A percentile compares a stretch with the other conserved stretches of the same genome.
phyloP scores from a whole-genome alignment of 37 sponge, comb jelly and placozoan species.

The Eunapius fragilis region DNA sequence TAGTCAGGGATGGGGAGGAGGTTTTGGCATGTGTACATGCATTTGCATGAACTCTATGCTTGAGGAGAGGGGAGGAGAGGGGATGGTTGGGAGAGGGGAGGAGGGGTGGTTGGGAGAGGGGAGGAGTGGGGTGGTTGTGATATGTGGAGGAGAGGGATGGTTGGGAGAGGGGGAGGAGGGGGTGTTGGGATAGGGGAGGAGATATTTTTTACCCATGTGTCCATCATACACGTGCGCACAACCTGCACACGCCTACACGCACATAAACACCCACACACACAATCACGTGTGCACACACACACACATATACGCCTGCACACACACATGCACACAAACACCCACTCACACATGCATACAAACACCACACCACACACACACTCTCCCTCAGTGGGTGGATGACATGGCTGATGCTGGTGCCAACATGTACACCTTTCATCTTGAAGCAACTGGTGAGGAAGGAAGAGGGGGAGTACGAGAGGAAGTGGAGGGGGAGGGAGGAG shows the following conservation, averaged over 20 bases:
- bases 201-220: too few species aligned
- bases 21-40: neutral
- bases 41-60: neutral
- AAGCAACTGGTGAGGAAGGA: slow-evolving; percentile 68
- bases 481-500: neutral
- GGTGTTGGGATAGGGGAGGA: neutral
- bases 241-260: too few species aligned
- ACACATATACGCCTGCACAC: too few species aligned
- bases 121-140: neutral
- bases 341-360: too few species aligned
- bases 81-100: neutral
- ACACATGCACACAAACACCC: neutral
- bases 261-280: too few species aligned
- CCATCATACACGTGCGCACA: too few species aligned
- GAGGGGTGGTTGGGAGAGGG: neutral
- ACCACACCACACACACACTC: neutral
- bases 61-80: neutral
- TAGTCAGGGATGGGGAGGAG: neutral
- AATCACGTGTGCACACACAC: too few species aligned
- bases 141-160: neutral
- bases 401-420: slow-evolving; percentile 96
- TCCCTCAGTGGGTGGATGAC: slow-evolving; percentile 88
- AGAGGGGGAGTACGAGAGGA: slow-evolving; percentile 2
- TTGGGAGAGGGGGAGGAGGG: neutral
- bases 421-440: slow-evolving; percentile 95